These are phyloP conservation scores for Gephyroberyx darwinii DNA, from an alignment of 2,797 vertebrate genomes.

Conservation along the genomic window DNA sequence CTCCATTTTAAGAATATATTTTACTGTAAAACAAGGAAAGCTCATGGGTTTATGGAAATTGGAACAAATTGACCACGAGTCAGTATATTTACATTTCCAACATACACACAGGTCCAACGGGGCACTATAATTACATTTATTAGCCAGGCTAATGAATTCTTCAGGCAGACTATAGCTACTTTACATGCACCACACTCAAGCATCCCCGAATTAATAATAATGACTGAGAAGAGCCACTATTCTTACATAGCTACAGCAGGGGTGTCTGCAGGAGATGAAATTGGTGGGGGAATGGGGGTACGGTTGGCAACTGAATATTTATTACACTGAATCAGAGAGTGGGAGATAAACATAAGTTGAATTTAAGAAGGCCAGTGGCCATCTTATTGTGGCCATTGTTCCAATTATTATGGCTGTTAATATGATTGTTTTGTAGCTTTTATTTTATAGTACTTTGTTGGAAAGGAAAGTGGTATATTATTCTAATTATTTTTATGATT, in stretches of 20 bases:
- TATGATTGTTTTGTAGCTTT: no score
- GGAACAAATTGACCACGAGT: slow-evolving; percentile 22
- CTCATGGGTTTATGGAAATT: background rate
- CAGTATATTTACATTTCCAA: slow-evolving; percentile 47
- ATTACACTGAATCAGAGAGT: slow-evolving; percentile 41
- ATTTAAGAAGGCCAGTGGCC: background rate
- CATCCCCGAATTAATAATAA: slow-evolving; percentile 70
- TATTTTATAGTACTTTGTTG: no score
- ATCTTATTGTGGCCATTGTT: background rate
- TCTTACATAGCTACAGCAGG: slow-evolving; percentile 55
- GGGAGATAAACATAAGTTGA: background rate
- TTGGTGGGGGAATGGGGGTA: slow-evolving; percentile 41
- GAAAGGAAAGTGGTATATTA: no score
- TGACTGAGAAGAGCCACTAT: slow-evolving; percentile 61
- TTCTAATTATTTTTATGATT: background rate
- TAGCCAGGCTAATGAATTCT: slow-evolving; percentile 48
- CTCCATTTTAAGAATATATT: slow-evolving; percentile 14
- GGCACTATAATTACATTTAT: slow-evolving; percentile 57
- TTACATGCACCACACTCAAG: slow-evolving; percentile 60
- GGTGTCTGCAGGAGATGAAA: slow-evolving; percentile 41
- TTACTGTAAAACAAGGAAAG: background rate
- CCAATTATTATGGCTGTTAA: background rate
- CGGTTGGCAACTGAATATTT: slow-evolving; percentile 50
- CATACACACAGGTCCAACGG: slow-evolving; percentile 39
- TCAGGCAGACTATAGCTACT: slow-evolving; percentile 61